Evolutionary conservation across 2,797 vertebrate genomes (phyloP).

Genomic region (Cossypha caffra): DNA sequence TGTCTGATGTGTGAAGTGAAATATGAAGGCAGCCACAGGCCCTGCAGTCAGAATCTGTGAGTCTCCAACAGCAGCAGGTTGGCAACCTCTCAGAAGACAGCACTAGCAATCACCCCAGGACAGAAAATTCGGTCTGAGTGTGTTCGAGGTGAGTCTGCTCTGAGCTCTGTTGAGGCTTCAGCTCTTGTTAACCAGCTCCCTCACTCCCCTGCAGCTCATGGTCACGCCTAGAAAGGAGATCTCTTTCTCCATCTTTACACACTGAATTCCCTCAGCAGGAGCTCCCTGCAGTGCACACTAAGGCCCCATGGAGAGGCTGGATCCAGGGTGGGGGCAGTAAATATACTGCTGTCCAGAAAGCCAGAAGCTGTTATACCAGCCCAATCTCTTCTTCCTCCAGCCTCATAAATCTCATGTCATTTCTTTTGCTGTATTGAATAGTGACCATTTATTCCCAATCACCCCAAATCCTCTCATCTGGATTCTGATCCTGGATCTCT

Average conservation of each 20-base stretch:
- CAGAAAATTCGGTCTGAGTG: not conserved
- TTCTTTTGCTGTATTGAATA: not conserved
- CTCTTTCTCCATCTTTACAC: not conserved
- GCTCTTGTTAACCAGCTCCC: not conserved
- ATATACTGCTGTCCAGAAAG: not conserved
- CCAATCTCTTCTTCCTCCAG: not conserved
- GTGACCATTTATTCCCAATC: not conserved
- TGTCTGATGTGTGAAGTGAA: not conserved
- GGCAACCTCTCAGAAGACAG: not conserved
- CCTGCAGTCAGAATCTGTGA: not conserved
- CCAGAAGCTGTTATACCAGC: not conserved
- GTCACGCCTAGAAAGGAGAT: not conserved
- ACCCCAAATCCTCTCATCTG: not conserved
- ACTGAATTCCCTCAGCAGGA: not conserved
- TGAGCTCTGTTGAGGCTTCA: not conserved
- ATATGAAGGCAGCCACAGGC: not conserved
- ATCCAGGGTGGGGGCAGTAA: not conserved
- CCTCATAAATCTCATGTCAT: not conserved
- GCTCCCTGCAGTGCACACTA: not conserved
- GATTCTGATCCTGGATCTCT: not conserved
- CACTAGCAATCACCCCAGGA: not conserved
- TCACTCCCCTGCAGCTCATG: not conserved
- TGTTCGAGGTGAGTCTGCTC: conserved; percentile 15
- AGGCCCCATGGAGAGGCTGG: not conserved
- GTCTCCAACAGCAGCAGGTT: not conserved